Evolutionary conservation across 2,797 vertebrate species (phyloP).

Genomic region (Alcedo quadribrachys): DNA sequence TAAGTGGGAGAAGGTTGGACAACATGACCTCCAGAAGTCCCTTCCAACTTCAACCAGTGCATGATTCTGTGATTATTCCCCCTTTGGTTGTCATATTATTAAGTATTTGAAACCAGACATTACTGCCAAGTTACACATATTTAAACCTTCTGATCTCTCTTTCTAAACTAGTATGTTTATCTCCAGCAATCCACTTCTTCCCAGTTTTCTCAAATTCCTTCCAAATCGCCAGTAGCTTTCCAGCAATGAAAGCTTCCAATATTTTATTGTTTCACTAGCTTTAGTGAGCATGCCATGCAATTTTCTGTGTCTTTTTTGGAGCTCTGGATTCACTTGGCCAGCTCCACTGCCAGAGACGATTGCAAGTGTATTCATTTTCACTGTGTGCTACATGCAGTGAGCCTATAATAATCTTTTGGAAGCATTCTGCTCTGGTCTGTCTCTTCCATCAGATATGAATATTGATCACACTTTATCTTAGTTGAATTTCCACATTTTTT

Average conservation of each 20-base stretch:
- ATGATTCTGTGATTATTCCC: not conserved
- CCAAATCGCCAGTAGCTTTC: constrained; percentile 28
- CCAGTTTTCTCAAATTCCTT: constrained; percentile 36
- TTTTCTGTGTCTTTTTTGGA: constrained; percentile 20
- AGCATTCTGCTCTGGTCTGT: not conserved
- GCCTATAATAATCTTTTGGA: constrained; percentile 8
- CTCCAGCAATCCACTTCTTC: not conserved
- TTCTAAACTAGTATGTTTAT: not conserved
- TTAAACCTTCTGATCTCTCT: constrained; percentile 24
- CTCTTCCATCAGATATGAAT: not conserved
- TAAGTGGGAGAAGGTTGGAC: not conserved
- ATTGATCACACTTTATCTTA: not conserved
- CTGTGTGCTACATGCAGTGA: not conserved
- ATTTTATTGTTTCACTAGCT: constrained; percentile 35
- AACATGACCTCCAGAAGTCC: not conserved
- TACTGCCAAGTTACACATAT: constrained; percentile 6
- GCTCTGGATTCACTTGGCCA: constrained; percentile 26
- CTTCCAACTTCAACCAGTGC: not conserved
- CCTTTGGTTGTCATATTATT: not conserved
- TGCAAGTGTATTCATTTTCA: not conserved
- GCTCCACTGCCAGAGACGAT: not conserved
- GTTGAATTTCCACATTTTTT: not conserved
- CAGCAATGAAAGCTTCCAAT: constrained; percentile 10
- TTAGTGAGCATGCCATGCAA: constrained; percentile 9
- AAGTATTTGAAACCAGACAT: not conserved